A percentile compares a stretch with the other conserved stretches of the same genome.
These are phyloP conservation scores for Nemotelus nigrinus DNA, from an alignment of 2,888 invertebrate species.

Conservation along the genomic window DNA sequence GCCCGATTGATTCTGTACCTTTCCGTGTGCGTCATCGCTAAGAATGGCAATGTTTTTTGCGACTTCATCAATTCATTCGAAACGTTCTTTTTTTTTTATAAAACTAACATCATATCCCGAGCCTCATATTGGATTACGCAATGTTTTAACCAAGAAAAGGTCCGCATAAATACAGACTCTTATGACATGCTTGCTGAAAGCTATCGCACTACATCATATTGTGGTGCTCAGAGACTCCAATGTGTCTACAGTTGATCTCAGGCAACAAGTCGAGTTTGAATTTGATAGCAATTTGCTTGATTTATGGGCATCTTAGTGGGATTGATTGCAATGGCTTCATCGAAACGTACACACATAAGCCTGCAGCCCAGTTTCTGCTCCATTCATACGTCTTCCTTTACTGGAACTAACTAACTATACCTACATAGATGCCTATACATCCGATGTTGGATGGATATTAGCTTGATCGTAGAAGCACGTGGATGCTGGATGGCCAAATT, in stretches of 20 bases:
- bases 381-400: too few relatives aligned
- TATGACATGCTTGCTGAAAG: background rate
- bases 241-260: background rate
- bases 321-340: background rate
- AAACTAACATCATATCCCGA: background rate
- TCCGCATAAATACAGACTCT: background rate
- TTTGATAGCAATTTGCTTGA: constrained; percentile 8
- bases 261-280: background rate
- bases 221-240: constrained; percentile 11
- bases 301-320: constrained; percentile 3
- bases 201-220: background rate
- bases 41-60: constrained; percentile 5
- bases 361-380: too few relatives aligned
- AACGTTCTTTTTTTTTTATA: background rate
- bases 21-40: background rate
- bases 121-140: constrained; percentile 20
- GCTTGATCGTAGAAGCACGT: too few relatives aligned
- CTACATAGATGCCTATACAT: too few relatives aligned
- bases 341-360: background rate
- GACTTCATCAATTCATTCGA: constrained; percentile 7
- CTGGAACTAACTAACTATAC: too few relatives aligned
- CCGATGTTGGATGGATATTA: too few relatives aligned
- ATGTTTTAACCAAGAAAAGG: background rate
- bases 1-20: too few relatives aligned
- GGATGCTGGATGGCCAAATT: too few relatives aligned